These are phyloP conservation scores for Lanius collurio DNA, from an alignment of 2,113 vertebrate species.

Conservation along the genomic window DNA sequence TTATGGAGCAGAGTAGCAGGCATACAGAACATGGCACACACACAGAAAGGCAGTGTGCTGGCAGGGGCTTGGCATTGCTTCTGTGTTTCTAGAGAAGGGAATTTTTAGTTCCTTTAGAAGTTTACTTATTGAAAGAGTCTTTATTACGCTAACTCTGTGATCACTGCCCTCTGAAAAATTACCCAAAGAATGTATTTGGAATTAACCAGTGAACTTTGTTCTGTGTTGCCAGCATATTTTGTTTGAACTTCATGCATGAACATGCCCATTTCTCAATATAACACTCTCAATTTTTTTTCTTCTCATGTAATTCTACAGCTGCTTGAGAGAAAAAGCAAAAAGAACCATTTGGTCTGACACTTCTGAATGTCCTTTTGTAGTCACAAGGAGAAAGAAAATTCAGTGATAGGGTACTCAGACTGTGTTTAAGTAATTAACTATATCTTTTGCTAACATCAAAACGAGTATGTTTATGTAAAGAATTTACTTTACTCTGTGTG, in stretches of 20 bases:
- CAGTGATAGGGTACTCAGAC: background rate
- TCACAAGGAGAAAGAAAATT: background rate
- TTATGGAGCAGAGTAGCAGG: background rate
- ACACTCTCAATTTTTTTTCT: background rate
- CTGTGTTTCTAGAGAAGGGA: background rate
- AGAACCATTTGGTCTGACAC: background rate
- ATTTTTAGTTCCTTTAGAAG: background rate
- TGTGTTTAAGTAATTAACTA: background rate
- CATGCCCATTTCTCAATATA: conserved; percentile 35
- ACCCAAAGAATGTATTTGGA: conserved; percentile 14
- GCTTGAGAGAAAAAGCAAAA: background rate
- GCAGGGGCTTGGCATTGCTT: background rate
- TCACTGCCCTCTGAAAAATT: conserved; percentile 38
- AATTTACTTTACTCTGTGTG: background rate
- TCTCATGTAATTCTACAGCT: background rate
- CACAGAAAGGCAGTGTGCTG: background rate
- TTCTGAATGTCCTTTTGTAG: background rate
- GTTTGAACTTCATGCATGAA: conserved; percentile 56
- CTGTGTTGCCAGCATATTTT: conserved; percentile 16
- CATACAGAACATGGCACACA: background rate
- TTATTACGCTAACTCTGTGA: conserved; percentile 26
- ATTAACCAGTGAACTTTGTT: conserved; percentile 30
- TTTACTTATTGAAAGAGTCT: conserved; percentile 13
- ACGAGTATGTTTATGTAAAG: background rate
- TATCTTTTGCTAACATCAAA: background rate